Percentiles rank a stretch among this genome's conserved stretches.
phyloP scores from a whole-genome alignment of 2,113 vertebrate genomes.

The Salvelinus alpinus region DNA sequence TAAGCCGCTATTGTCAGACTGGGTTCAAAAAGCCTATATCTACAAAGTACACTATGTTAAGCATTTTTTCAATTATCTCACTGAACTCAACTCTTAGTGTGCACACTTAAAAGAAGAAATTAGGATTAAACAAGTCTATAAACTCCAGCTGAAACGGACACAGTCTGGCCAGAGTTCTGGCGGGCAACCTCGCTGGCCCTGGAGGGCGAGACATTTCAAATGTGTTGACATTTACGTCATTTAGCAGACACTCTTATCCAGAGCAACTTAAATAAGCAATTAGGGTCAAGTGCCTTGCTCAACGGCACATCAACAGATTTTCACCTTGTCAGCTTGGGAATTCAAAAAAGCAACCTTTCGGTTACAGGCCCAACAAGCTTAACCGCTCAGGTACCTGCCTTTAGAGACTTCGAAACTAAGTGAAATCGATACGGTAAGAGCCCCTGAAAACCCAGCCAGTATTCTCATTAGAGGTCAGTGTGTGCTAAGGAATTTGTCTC shows the following conservation, averaged over 20 bases:
- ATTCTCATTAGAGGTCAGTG: slow-evolving; percentile 68
- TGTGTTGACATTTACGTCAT: too few relatives aligned
- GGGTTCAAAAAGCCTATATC: neutral
- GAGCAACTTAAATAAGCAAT: too few relatives aligned
- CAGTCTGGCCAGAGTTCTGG: neutral
- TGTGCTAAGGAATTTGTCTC: slow-evolving; percentile 50
- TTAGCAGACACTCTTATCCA: too few relatives aligned
- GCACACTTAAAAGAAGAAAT: neutral
- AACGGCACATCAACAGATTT: too few relatives aligned
- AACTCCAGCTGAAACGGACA: neutral
- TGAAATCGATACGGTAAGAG: slow-evolving; percentile 70
- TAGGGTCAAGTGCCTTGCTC: too few relatives aligned
- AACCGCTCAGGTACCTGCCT: too few relatives aligned
- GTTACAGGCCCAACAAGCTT: too few relatives aligned
- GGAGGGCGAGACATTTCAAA: slow-evolving; percentile 21
- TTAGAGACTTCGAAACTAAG: slow-evolving; percentile 24
- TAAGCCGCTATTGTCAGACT: neutral
- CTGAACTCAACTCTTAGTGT: neutral
- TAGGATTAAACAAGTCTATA: neutral
- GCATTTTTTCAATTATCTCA: neutral
- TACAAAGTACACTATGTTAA: neutral
- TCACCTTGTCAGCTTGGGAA: too few relatives aligned
- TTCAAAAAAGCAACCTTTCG: too few relatives aligned
- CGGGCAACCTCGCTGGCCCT: slow-evolving; percentile 30
- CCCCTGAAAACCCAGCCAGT: slow-evolving; percentile 64